A percentile compares a stretch with the other conserved stretches of the same genome.
These are phyloP conservation scores for Sitobion miscanthi DNA, from an alignment of 1,140 invertebrate species.

Conservation along the genomic window DNA sequence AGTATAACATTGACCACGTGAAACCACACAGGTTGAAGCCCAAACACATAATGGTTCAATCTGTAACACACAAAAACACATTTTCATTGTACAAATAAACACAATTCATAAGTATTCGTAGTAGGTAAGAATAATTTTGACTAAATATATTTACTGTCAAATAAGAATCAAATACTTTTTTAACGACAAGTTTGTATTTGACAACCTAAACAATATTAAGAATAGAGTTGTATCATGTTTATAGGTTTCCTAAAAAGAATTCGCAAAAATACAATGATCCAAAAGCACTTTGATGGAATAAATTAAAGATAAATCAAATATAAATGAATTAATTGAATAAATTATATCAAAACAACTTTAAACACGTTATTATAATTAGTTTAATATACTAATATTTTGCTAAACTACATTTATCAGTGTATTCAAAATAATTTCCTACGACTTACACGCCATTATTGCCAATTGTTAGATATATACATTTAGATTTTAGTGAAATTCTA, in stretches of 20 bases:
- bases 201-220: neutral
- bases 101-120: neutral
- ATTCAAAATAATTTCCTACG: too few relatives aligned
- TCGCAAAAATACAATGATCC: too few relatives aligned
- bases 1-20: constrained; percentile 77
- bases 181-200: neutral
- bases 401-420: too few relatives aligned
- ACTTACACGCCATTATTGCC: too few relatives aligned
- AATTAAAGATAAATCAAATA: too few relatives aligned
- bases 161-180: neutral
- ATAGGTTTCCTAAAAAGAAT: neutral
- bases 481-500: too few relatives aligned
- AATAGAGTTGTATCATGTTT: neutral
- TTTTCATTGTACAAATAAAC: neutral
- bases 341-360: too few relatives aligned
- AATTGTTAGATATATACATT: too few relatives aligned
- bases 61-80: constrained; percentile 64
- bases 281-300: neutral
- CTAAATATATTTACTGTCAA: neutral
- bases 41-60: constrained; percentile 73
- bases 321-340: too few relatives aligned
- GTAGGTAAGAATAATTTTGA: neutral
- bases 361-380: too few relatives aligned
- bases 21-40: constrained; percentile 75
- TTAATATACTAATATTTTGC: too few relatives aligned